Conservation (phyloP, 2,888 invertebrate genomes). For the Pogonocherus hispidulus region DNA sequence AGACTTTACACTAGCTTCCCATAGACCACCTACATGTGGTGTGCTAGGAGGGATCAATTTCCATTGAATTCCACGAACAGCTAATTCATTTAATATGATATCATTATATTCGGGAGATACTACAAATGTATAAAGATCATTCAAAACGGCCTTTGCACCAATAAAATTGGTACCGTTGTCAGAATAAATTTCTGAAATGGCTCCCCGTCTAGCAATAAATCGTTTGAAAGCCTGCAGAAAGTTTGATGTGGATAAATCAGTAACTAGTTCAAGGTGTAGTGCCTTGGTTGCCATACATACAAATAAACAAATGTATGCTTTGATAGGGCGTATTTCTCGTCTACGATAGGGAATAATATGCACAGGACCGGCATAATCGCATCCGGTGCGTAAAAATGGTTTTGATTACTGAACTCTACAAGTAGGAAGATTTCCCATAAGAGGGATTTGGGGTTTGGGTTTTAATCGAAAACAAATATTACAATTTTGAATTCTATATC, state of each 20-base stretch:
- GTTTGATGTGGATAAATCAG: too few relatives aligned
- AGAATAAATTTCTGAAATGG: too few relatives aligned
- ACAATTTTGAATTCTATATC: not conserved
- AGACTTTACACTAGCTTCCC: not conserved
- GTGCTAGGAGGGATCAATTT: too few relatives aligned
- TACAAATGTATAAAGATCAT: too few relatives aligned
- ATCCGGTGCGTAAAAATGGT: too few relatives aligned
- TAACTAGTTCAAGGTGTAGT: too few relatives aligned
- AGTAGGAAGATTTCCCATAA: not conserved
- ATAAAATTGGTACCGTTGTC: conserved; percentile 3
- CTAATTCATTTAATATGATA: not conserved
- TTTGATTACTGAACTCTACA: not conserved
- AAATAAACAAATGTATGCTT: not conserved
- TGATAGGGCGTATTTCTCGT: not conserved
- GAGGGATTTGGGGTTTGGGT: too few relatives aligned
- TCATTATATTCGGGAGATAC: too few relatives aligned
- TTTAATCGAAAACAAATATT: not conserved
- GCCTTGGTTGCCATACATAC: too few relatives aligned
- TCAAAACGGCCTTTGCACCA: not conserved
- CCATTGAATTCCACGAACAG: not conserved
- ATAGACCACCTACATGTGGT: too few relatives aligned
- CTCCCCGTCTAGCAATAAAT: not conserved
- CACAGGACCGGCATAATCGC: too few relatives aligned
- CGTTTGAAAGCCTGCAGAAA: conserved; percentile 1
- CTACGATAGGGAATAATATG: too few relatives aligned